Evolutionary conservation across 2,888 invertebrate genomes (phyloP), one percentile per base, ranked within the genome.

Genomic region (Serrognathus titanus): DNA sequence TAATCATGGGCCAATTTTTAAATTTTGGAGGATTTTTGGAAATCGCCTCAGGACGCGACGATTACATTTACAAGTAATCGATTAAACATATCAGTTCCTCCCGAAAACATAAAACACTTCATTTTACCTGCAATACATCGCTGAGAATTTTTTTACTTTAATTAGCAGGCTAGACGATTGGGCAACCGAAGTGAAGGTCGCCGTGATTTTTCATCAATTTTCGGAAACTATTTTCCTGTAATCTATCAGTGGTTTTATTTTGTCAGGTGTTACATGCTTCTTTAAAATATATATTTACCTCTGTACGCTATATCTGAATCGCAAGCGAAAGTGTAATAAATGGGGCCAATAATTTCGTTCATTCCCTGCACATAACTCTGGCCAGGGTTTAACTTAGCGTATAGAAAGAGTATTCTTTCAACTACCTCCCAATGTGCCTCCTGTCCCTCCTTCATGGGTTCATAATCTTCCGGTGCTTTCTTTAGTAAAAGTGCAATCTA

Each of bases 361-460:
- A 99, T 99, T 52, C 99, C 99, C 80, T 98, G 93, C 1, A 94
- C 94, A 73, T 94, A 93, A 9, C 96, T 90, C 74, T 97, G 96
- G 0, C 98, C 98, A 0, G 97, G 96, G 81, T 99, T 99, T 10
- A 98, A 82, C 80, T 99, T 99, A 0, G 97, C 96, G 76, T 98
- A 99, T 0, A 99, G 83, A 79, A 99, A 99, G 56, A 99, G 81
- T 76, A 99, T 94, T 59, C 99, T 82, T 75, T 99, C 97, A 0
- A 97, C 92, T 3, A 98, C 97, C 79, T 99, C 97, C 98, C 98
- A 98, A 74, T 98, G 97, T 0, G 96, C 96, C 77, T 98, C 97
- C 67, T 90, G 87, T 0, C 96, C 96, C 69, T 93, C 92, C 9
- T 89, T 85, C 78, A 97, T 83, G 0, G 92, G 91, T 1, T 85